Evolutionary conservation across 2,113 vertebrate genomes (phyloP).

Genomic region (Syngnathus floridae): DNA sequence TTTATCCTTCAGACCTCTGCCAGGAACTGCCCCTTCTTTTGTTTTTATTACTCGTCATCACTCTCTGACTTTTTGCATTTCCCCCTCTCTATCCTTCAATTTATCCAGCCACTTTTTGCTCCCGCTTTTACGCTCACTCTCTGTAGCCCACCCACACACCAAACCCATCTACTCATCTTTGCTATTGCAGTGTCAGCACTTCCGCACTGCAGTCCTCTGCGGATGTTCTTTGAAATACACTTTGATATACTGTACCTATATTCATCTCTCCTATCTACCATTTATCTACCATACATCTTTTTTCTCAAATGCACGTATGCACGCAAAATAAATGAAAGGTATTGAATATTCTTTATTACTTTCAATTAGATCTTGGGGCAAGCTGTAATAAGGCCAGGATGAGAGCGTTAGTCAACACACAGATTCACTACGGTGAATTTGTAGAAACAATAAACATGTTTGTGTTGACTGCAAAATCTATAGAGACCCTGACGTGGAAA

Average conservation of each 20-base stretch:
- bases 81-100: conserved; percentile 9
- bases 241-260: conserved; percentile 18
- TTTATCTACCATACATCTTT: no score
- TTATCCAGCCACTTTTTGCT: conserved; percentile 2
- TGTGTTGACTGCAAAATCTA: conserved; percentile 42
- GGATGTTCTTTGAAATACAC: conserved; percentile 40
- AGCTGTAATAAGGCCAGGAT: conserved; percentile 34
- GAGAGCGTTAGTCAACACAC: conserved; percentile 33
- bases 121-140: not conserved
- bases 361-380: conserved; percentile 42
- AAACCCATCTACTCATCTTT: conserved; percentile 14
- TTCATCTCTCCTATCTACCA: conserved; percentile 42
- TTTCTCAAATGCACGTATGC: conserved; percentile 13
- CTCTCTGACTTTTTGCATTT: not conserved
- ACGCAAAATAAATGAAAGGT: conserved; percentile 25
- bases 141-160: not conserved
- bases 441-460: conserved; percentile 12
- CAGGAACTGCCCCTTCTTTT: conserved; percentile 10
- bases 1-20: conserved; percentile 23
- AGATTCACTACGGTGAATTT: conserved; percentile 16
- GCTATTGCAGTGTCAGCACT: conserved; percentile 52
- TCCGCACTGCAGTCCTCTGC: conserved; percentile 52
- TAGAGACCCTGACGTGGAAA: conserved; percentile 24
- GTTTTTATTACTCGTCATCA: not conserved
- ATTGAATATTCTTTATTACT: conserved; percentile 42